A percentile compares a stretch with the other conserved stretches of the same genome.
Conservation (phyloP, 2,797 vertebrate species). For the Cynopterus sphinx region DNA sequence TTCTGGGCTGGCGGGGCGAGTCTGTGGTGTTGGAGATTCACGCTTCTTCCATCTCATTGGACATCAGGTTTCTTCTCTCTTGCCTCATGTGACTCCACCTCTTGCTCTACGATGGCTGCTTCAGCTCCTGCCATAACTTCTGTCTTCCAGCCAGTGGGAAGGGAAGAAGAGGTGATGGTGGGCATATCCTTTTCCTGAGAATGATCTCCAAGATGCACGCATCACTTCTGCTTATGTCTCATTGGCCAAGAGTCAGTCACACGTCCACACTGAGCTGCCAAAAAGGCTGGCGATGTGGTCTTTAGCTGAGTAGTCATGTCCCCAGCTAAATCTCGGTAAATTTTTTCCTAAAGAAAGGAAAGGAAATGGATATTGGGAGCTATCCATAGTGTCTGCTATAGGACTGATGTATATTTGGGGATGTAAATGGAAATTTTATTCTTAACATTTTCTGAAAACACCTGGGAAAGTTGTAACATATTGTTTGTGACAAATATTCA, state of each 20-base stretch:
- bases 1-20: neutral
- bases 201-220: neutral
- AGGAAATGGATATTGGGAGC: neutral
- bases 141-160: neutral
- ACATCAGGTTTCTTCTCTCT: neutral
- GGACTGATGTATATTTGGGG: neutral
- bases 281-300: neutral
- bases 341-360: neutral
- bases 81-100: neutral
- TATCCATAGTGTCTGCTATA: neutral
- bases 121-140: neutral
- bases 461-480: neutral
- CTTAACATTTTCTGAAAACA: neutral
- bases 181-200: neutral
- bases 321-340: neutral
- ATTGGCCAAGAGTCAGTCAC: neutral
- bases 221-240: neutral
- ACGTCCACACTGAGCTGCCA: neutral
- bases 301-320: neutral
- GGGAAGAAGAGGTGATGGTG: neutral
- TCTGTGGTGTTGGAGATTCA: neutral
- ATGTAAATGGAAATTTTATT: neutral
- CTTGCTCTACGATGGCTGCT: neutral
- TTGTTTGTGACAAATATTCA: neutral
- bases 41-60: neutral